Evolutionary conservation across 2,888 invertebrate genomes (phyloP).

Genomic region (Acronicta alni): DNA sequence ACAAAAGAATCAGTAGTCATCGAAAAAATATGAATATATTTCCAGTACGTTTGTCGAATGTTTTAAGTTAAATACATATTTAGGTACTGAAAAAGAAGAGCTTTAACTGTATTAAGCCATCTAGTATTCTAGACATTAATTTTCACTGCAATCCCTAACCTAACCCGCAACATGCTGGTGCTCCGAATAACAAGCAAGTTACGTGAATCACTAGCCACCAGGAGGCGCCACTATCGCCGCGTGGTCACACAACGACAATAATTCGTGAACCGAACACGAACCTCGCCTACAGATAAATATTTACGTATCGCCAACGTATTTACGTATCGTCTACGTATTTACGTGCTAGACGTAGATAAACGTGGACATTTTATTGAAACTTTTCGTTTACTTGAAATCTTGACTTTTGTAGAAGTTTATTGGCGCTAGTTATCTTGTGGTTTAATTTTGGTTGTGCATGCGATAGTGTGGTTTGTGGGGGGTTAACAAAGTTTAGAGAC

Average conservation of each 20-base stretch:
- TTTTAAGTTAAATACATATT: no score
- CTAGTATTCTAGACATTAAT: neutral
- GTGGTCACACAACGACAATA: constrained; percentile 37
- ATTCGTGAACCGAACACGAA: constrained; percentile 49
- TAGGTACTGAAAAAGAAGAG: neutral
- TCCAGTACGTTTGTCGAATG: no score
- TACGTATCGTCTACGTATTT: constrained; percentile 37
- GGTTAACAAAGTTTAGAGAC: neutral
- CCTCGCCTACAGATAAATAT: constrained; percentile 40
- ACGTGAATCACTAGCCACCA: constrained; percentile 58
- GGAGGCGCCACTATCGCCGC: constrained; percentile 59
- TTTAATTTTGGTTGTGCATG: constrained; percentile 42
- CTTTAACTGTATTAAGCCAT: neutral
- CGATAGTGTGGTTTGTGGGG: constrained; percentile 25
- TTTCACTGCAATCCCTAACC: neutral
- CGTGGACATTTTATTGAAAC: constrained; percentile 45
- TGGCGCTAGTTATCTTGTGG: constrained; percentile 18
- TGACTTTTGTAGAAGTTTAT: constrained; percentile 28
- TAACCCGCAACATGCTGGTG: constrained; percentile 10
- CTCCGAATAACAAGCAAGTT: constrained; percentile 37
- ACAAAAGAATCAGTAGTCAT: no score
- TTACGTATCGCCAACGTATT: constrained; percentile 40
- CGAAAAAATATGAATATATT: no score
- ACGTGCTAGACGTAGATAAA: constrained; percentile 43
- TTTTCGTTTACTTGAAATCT: constrained; percentile 34